Evolutionary conservation across 2,888 invertebrate species (phyloP), one percentile per base, ranked within the genome.

Genomic region (Tinea pellionella): DNA sequence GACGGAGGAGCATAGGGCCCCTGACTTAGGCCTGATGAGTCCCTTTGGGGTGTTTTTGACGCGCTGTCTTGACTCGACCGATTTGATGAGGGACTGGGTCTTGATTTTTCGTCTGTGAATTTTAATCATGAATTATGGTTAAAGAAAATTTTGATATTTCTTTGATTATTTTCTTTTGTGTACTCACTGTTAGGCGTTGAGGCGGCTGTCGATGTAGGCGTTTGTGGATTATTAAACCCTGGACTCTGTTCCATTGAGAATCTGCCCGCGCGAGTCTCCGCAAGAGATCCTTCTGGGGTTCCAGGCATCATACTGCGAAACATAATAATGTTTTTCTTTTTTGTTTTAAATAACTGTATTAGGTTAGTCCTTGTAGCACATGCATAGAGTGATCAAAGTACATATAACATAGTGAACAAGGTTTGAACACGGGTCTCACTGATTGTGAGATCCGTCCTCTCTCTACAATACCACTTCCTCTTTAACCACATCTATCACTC

Each of bases 201-300:
- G 53, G 12, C 53, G 47, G 47, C 47, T 12, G 53, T 74, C 59
- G 85, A 78, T 59, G 84, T 88, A 16, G 88, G 88, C 12, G 88
- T 88, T 67, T 88, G 88, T 0, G 88, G 88, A 64, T 88, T 88
- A 66, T 81, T 87, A 78, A 88, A 88, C 7, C 80, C 77, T 1
- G 88, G 88, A 68, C 88, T 88, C 71, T 88, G 88, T 63, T 88
- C 88, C 64, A 88, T 59, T 0, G 88, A 88, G 69, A 86, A 88
- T 60, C 88, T 69, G 0, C 88, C 87, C 56, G 86, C 70, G 7
- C 88, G 72, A 63, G 82, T 80, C 63, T 88, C 85, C 51, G 85
- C 77, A 13, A 83, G 64, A 9, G 86, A 80, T 12, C 78, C 75
- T 64, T 88, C 88, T 0, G 88, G 88, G 19, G 88, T 88, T 29